Evolutionary conservation across 2,888 invertebrate genomes (phyloP), one percentile per base, ranked within the genome.

Genomic region (Hypena proboscidalis): DNA sequence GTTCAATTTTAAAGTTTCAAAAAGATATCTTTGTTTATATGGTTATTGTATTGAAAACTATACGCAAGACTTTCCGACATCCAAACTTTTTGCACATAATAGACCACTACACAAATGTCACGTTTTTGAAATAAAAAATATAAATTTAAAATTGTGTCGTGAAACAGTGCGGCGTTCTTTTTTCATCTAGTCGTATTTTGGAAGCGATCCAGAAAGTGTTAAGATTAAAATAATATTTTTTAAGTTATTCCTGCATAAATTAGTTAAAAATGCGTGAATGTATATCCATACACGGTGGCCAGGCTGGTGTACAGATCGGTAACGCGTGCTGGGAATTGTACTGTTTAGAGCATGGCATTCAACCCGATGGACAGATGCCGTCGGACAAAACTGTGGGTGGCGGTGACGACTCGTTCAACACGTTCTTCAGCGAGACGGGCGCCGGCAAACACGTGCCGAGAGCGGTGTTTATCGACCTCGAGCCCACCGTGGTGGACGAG

Each of bases 361-460:
- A 96, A 80, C 95, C 96, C 20, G 95, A 96, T 74, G 96, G 96
- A 7, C 95, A 95, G 81, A 96, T 96, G 95, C 97, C 97, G 26
- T 95, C 95, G 6, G 97, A 97, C 79, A 94, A 94, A 72, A 94
- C 94, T 13, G 90, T 94, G 26, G 97, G 97, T 41, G 96, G 96
- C 44, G 96, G 97, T 39, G 98, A 98, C 81, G 97, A 98, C 88
- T 97, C 97, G 43, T 98, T 97, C 92, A 98, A 97, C 86, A 98
- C 96, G 42, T 97, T 97, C 92, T 97, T 97, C 92, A 95, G 95
- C 70, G 98, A 98, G 87, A 98, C 98, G 5, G 97, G 97, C 22
- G 96, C 97, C 36, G 98, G 98, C 49, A 98, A 98, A 82, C 98
- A 98, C 83, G 98, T 98, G 1, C 98, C 98, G 9, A 92, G 98